These are phyloP conservation scores for Eutolmus rufibarbis DNA, from an alignment of 2,888 invertebrate species.

Conservation along the genomic window DNA sequence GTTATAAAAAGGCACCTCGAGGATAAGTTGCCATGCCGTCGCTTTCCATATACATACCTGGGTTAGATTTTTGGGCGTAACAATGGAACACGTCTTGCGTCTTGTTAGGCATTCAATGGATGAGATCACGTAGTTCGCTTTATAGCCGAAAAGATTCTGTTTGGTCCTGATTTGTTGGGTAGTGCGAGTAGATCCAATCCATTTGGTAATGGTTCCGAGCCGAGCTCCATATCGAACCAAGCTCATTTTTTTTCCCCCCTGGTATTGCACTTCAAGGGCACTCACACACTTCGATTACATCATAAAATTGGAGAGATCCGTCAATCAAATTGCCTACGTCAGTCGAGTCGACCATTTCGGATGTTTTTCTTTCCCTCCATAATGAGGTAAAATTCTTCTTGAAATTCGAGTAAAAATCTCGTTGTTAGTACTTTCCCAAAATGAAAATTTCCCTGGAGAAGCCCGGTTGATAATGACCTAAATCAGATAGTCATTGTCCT, in stretches of 20 bases:
- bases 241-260: background rate
- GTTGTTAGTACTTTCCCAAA: background rate
- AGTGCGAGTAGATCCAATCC: background rate
- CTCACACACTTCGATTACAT: background rate
- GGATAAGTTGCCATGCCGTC: slow-evolving; percentile 20
- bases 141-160: slow-evolving; percentile 11
- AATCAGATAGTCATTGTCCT: slow-evolving; percentile 2
- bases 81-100: slow-evolving; percentile 10
- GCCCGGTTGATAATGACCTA: background rate
- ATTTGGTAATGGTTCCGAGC: background rate
- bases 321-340: background rate
- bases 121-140: slow-evolving; percentile 32
- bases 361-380: background rate
- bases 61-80: background rate
- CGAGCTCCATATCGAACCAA: background rate
- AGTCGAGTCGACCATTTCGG: background rate
- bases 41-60: slow-evolving; percentile 12
- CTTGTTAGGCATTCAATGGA: slow-evolving; percentile 33
- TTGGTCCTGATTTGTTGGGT: background rate
- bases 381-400: background rate
- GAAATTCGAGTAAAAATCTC: background rate
- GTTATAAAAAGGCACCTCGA: slow-evolving; percentile 4
- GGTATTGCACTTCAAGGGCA: background rate
- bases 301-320: background rate
- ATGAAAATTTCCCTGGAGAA: background rate